Base-by-base conservation (phyloP, 2,113 vertebrate species). In the Harpagus bidentatus region DNA sequence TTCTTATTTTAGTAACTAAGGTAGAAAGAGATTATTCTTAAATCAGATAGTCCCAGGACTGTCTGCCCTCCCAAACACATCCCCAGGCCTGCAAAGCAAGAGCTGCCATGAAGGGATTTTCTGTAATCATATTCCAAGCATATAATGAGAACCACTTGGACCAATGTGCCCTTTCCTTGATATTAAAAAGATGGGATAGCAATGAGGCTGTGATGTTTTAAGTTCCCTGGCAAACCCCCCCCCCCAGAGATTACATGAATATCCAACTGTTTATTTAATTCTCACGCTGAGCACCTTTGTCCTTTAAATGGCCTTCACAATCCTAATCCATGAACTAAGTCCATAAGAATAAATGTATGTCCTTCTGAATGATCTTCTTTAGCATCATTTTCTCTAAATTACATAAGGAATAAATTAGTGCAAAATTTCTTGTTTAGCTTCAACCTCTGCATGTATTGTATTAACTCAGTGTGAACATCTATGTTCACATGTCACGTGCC, bases 401-500 rank as follows among this genome's bases (percentile, higher is more conserved):
- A 56, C 74, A 43, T 42, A 78, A 48, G 69, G 85, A 93, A 80
- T 76, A 91, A 78, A 93, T 94, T 55, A 85, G 14, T 50, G 52
- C 28, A 59, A 78, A 83, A 82, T 34, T 82, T 90, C 31, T 82
- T 81, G 31, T 72, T 96, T 93, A 47, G 38, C 43, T 92, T 94
- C 59, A 93, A 22, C 42, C 12, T 74, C 76, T 85, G 25, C 45
- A 38, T 94, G 48, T 74, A 36, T 83, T 78, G 50, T 48, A 69
- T 81, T 94, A 92, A 80, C 48, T 89, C 74, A 81, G 40, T 80
- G 72, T 81, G 84, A 96, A 89, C 40, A 80, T 93, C n/a, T 47
- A 90, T 81, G 61, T 86, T 97, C 90, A 69, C 65, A 84, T 65
- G 88, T 86, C 93, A 96, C 80, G 88, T 97, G 94, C 38, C 88